These are phyloP conservation scores for Calidris pugnax DNA, from an alignment of 2,113 vertebrate genomes.

Conservation along the genomic window DNA sequence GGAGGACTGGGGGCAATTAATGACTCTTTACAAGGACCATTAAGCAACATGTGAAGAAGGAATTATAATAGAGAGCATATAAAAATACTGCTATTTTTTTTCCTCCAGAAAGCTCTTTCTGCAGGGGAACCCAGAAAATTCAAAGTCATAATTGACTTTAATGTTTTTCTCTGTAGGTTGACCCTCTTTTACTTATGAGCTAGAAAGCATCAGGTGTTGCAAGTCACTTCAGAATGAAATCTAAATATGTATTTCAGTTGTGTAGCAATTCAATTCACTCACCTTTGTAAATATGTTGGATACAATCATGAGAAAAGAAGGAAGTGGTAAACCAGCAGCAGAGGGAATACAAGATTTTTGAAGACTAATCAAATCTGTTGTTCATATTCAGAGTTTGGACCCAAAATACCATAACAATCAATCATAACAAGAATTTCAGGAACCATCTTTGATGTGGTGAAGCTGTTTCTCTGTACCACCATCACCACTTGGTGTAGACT, in stretches of 20 bases:
- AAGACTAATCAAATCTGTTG: neutral
- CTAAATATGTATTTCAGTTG: neutral
- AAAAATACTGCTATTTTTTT: neutral
- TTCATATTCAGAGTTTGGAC: neutral
- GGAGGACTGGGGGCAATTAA: neutral
- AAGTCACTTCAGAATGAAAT: neutral
- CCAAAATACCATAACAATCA: neutral
- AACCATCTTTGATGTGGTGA: neutral
- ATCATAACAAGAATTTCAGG: neutral
- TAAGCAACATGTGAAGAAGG: neutral
- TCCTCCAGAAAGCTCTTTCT: neutral
- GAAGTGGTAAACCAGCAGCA: neutral
- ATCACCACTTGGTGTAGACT: neutral
- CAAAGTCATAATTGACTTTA: neutral
- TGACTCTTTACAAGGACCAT: neutral
- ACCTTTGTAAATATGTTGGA: neutral
- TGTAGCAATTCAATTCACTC: neutral
- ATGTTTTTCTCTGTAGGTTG: neutral
- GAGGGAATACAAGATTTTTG: neutral
- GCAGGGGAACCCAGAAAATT: neutral
- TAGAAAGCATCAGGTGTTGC: neutral
- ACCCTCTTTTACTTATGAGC: neutral
- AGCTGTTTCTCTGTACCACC: neutral
- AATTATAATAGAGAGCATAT: neutral
- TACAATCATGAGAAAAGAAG: neutral